phyloP scores from a whole-genome alignment of 2,113 vertebrate genomes.

The Hassar affinis region DNA sequence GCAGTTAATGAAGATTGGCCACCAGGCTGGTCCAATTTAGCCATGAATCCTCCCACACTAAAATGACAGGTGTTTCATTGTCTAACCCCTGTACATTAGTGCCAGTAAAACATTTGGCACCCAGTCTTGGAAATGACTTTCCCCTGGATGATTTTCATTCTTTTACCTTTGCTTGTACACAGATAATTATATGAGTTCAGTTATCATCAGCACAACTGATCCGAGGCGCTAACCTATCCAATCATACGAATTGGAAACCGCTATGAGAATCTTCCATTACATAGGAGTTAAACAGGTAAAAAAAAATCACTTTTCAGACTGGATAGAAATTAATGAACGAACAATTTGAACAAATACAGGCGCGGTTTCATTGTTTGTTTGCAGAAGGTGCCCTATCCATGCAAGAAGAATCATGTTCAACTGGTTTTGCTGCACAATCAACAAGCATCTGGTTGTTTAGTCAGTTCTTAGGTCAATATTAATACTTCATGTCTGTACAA shows the following conservation, averaged over 20 bases:
- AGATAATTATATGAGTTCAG: not conserved
- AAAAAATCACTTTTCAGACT: not conserved
- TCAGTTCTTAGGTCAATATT: not conserved
- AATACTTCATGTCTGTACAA: not conserved
- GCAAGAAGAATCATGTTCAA: slow-evolving; percentile 3
- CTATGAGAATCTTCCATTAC: too few relatives aligned
- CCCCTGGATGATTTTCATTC: not conserved
- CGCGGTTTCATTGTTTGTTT: slow-evolving; percentile 1
- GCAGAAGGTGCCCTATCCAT: not conserved
- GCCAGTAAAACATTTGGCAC: too few relatives aligned
- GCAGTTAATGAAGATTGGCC: too few relatives aligned
- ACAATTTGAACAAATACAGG: not conserved
- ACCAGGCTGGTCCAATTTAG: too few relatives aligned
- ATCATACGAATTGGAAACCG: not conserved
- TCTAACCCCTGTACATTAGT: too few relatives aligned
- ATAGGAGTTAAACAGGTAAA: not conserved
- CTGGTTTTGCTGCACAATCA: slow-evolving; percentile 15
- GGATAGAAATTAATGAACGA: not conserved
- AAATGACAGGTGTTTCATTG: too few relatives aligned
- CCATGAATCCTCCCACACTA: too few relatives aligned
- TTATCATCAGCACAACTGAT: not conserved
- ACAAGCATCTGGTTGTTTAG: slow-evolving; percentile 1
- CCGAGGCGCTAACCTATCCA: not conserved
- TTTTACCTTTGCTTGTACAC: not conserved
- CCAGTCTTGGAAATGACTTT: not conserved